Evolutionary conservation across 2,888 invertebrate genomes (phyloP), one percentile per base, ranked within the genome.

Genomic region (Coenonympha arcania): DNA sequence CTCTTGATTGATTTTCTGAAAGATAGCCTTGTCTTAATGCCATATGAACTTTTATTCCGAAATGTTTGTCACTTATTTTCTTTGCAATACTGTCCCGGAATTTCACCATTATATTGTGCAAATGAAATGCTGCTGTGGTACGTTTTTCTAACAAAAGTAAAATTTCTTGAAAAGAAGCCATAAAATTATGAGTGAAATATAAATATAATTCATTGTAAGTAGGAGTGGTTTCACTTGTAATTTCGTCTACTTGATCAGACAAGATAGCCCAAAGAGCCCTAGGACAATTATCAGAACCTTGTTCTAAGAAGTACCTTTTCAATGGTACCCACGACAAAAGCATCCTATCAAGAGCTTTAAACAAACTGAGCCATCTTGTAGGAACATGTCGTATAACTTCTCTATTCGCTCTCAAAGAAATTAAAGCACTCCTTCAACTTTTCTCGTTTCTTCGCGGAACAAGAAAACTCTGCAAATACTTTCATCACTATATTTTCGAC

Each of bases 401-500:
- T 40, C 19, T 39, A 45, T 26, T 26, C 37, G 26, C 31, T 34
- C 8, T 34, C 45, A 45, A 26, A 34, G 9, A 18, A n/a, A n/a
- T 34, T 26, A 36, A 45, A 50, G 20, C 20, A 45, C 28, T 33
- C 34, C 30, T 52, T 43, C 39, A 48, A 39, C 20, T 48, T 34
- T 50, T 48, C 37, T 34, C 36, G 19, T 16, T 45, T 39, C 24
- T 48, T 54, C 40, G 54, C 48, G 28, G 44, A 44, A 36, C 41
- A 40, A 42, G 34, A 36, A 36, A 55, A 52, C 26, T 51, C 54
- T 34, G 51, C 49, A 49, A 49, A 55, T 26, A 40, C 43, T 46
- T 55, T 55, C 37, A 55, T 46, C 19, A 52, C 42, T 41, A 49
- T 26, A 40, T 33, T 31, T 49, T 40, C 53, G 33, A 39, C 16